These are phyloP conservation scores for Malurus cyaneus DNA, from an alignment of 2,113 vertebrate species.

Conservation along the genomic window DNA sequence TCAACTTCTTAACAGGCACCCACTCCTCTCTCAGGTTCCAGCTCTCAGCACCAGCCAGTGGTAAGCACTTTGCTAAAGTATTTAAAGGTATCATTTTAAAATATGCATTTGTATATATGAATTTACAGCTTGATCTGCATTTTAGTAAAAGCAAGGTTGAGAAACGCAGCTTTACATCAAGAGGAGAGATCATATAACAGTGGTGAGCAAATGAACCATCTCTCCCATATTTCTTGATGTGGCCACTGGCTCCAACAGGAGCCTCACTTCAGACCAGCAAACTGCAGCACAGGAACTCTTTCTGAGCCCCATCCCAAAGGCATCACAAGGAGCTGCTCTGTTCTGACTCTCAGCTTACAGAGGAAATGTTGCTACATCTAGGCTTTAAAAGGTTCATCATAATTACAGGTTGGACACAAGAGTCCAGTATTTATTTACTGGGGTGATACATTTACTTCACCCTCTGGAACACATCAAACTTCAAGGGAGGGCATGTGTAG, in stretches of 20 bases:
- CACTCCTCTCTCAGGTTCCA: not conserved
- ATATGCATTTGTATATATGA: not conserved
- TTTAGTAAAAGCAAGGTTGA: not conserved
- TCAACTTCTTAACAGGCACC: not conserved
- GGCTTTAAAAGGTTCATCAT: not conserved
- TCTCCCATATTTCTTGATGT: not conserved
- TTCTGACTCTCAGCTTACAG: not conserved
- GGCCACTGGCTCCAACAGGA: not conserved
- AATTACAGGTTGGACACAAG: not conserved
- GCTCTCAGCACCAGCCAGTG: not conserved
- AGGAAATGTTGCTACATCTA: too few relatives aligned
- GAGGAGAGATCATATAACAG: not conserved
- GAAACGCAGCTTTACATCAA: not conserved
- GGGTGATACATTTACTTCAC: not conserved
- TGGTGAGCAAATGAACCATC: not conserved
- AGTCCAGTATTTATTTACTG: not conserved
- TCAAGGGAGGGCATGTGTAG: not conserved
- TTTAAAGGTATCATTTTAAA: fast-evolving
- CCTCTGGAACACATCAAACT: not conserved
- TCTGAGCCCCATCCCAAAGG: not conserved
- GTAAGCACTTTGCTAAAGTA: not conserved
- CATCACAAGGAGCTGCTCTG: not conserved
- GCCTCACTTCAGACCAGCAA: not conserved
- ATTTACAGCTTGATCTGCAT: not conserved
- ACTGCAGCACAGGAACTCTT: not conserved